phyloP scores from a whole-genome alignment of 1,140 invertebrate genomes.

The Drosophila prosaltans region DNA sequence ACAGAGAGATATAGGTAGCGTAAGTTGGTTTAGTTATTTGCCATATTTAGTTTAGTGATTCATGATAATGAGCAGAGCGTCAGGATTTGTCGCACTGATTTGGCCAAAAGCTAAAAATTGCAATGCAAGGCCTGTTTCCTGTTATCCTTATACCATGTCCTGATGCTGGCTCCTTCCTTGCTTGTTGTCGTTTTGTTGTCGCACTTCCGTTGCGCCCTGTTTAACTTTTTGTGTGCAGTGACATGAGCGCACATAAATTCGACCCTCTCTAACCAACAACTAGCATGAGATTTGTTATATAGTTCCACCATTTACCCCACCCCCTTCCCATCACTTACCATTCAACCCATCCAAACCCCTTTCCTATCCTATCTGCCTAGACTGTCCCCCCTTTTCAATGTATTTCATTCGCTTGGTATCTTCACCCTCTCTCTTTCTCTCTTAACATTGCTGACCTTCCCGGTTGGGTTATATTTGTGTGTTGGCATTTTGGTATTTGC shows the following conservation, averaged over 20 bases:
- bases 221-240: constrained; percentile 80
- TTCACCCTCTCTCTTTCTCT: background rate
- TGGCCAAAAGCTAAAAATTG: constrained; percentile 53
- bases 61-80: constrained; percentile 59
- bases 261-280: constrained; percentile 42
- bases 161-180: background rate
- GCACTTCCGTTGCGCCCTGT: constrained; percentile 78
- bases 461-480: constrained; percentile 67
- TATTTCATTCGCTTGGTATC: background rate
- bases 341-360: background rate
- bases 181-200: constrained; percentile 47
- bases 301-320: constrained; percentile 23
- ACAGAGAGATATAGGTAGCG: background rate
- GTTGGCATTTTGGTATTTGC: constrained; percentile 70
- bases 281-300: constrained; percentile 69
- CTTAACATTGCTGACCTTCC: constrained; percentile 53
- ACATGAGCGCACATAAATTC: constrained; percentile 77
- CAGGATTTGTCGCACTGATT: constrained; percentile 53
- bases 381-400: no score
- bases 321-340: background rate
- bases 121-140: constrained; percentile 54
- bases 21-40: background rate
- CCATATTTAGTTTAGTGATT: constrained; percentile 65
- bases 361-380: no score
- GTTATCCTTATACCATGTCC: constrained; percentile 34